These are phyloP conservation scores for Boulengeromyrus knoepffleri DNA, from an alignment of 2,113 vertebrate species.

Conservation along the genomic window DNA sequence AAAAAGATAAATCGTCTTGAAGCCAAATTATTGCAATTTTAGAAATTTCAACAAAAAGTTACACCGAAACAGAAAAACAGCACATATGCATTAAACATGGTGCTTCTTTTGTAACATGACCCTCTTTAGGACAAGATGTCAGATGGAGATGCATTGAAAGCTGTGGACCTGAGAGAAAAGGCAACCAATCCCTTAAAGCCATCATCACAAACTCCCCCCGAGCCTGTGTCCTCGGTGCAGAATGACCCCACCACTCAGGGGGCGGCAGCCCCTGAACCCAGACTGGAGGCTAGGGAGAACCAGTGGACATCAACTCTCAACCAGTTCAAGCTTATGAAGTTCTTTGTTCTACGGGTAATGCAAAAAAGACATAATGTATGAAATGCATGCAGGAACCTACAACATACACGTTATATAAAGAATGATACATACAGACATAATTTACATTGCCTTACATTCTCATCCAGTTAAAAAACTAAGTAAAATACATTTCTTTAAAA, in stretches of 20 bases:
- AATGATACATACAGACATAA: not conserved
- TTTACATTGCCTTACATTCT: not conserved
- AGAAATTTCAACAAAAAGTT: not conserved
- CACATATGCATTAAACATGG: not conserved
- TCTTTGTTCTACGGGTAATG: not conserved
- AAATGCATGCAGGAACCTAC: not conserved
- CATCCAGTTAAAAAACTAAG: not conserved
- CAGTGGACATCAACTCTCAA: not conserved
- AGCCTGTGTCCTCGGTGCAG: not conserved
- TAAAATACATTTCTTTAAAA: not conserved
- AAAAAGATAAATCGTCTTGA: not conserved
- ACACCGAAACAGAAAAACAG: not conserved
- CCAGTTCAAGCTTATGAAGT: conserved; percentile 9
- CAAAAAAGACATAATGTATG: not conserved
- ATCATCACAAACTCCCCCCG: not conserved
- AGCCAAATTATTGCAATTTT: not conserved
- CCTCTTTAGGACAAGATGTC: not conserved
- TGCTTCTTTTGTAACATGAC: not conserved
- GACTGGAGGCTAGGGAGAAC: not conserved
- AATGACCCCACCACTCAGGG: not conserved
- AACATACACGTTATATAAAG: not conserved
- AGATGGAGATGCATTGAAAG: not conserved
- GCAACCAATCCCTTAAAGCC: not conserved
- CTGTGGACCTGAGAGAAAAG: not conserved
- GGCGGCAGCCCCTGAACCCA: not conserved